phyloP scores from a whole-genome alignment of 2,797 vertebrate species.

The Sylvia borin region DNA sequence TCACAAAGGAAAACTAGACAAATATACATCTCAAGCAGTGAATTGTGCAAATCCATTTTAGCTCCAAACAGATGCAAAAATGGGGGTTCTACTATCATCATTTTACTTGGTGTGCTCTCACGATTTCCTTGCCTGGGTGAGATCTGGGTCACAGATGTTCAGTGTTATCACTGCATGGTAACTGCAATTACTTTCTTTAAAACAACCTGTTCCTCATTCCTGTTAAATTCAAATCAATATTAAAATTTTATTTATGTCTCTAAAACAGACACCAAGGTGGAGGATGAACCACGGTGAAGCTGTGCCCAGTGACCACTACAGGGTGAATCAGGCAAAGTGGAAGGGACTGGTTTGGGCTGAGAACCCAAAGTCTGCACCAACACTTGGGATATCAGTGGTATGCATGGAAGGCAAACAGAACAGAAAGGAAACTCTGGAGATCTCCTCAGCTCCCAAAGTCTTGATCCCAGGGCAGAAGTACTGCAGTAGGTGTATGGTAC shows the following conservation, averaged over 20 bases:
- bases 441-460: background rate
- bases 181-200: background rate
- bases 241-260: background rate
- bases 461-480: background rate
- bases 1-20: background rate
- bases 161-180: background rate
- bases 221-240: background rate
- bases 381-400: accelerated
- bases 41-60: background rate
- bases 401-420: accelerated
- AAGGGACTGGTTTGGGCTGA: background rate
- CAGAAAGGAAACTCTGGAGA: background rate
- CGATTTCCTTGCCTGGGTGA: background rate
- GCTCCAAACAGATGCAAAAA: background rate
- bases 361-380: background rate
- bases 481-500: background rate
- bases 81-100: background rate
- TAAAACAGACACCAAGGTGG: background rate
- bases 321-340: background rate
- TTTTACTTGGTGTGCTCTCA: background rate
- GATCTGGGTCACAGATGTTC: background rate
- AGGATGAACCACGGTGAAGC: background rate
- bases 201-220: background rate
- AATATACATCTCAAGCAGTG: background rate
- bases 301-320: background rate